Evolutionary conservation across 2,113 vertebrate species (phyloP), one percentile per base, ranked within the genome.

Genomic region (Centropus unirufus): DNA sequence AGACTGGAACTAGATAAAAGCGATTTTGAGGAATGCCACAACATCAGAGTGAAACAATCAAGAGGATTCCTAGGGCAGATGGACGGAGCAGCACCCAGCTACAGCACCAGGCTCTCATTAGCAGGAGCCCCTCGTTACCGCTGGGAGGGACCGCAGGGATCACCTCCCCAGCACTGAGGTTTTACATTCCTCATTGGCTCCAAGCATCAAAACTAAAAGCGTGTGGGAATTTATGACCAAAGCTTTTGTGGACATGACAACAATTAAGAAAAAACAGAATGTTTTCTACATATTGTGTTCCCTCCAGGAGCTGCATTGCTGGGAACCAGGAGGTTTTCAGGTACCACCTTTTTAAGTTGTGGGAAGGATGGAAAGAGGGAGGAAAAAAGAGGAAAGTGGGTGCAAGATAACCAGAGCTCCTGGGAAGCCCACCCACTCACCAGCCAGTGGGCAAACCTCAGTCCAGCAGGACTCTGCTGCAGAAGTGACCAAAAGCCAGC

Each of bases 371-470:
- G 74, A 5, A 46, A 63, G 63, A 58, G 46, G 32, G 51, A 39
- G 17, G 42, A 29, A 36, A 10, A 8, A 29, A 27, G 17, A 76
- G 13, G 8, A 32, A 55, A 47, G 26, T 0, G 26, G 30, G 30
- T 7, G 8, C 30, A 70, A 34, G 58, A 32, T 46, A 55, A 52
- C 2, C 3, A 2, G 11, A 62, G 39, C 0, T 46, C 27, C 40
- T 46, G 40, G 17, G 62, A 7, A 18, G 30, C n/a, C 34, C 49
- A 64, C 8, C 16, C 73, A 24, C 34, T 0, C 1, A 9, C 44
- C n/a, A 2, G 0, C 47, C 0, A 7, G 27, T 1, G 39, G n/a
- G 36, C 24, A 52, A 69, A 24, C 23, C 20, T 2, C 4, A 7
- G n/a, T 22, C 42, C 42, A 58, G 21, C 44, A 21, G 22, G 2